Base-by-base conservation (phyloP, 92 coral and sea anemone genomes). In the Epizoanthus scotinus region DNA sequence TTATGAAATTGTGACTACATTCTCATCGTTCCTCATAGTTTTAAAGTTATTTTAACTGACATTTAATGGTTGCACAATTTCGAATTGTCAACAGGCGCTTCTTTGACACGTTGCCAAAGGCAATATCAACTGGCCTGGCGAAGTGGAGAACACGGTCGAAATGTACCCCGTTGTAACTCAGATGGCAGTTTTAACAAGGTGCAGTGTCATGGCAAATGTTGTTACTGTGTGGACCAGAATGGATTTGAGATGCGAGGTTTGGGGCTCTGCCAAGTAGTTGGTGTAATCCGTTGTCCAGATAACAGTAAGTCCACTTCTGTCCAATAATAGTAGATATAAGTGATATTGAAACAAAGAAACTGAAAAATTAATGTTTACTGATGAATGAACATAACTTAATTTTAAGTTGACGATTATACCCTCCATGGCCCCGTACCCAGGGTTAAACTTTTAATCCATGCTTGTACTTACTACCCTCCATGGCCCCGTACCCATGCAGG, bases 161-260 rank as follows among this genome's bases (percentile, higher is more conserved):
- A 59, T 58, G 50, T 88, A 31, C 87, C 91, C 27, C 91, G 91
- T 26, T 88, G 91, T 68, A 53, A 73, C 20, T 17, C 77, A 14
- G 88, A 88, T 34, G 91, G 88, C 25, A 88, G 88, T 86, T 88
- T 79, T 40, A 79, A 59, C 53, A 84, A 73, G 42, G 74, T 63
- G 22, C 91, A 88, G 62, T 88, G 91, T 42, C 79, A 73, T 62
- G 82, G 88, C 0, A 73, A 65, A 25, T 68, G 63, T 19, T 88
- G 91, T 19, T 88, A 88, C 63, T 88, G 91, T 60, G 91, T 88
- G 52, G 88, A 88, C 61, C 14, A 19, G 25, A 73, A 55, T 14
- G 91, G 91, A 15, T 58, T 56, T 19, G 67, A 64, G 64, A 70
- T 84, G 4, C 73, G 64, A 13, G 88, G 88, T n/a, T 15, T 59